Base-by-base conservation (phyloP, 1,140 invertebrate genomes). In the Cotesia glomerata region DNA sequence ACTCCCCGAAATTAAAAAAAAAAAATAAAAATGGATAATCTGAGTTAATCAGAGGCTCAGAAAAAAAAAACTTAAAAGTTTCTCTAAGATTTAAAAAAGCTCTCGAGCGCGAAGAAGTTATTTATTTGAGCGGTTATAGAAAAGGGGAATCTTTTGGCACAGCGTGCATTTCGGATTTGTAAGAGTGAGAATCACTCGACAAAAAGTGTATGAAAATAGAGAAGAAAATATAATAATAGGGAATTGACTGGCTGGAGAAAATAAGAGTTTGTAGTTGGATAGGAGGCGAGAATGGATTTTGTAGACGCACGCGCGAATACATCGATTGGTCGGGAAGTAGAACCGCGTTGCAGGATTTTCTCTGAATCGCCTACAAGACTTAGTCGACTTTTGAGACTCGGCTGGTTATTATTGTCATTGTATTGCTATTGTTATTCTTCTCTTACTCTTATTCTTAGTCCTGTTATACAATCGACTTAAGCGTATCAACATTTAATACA, bases 221-320 rank as follows among this genome's bases (percentile, higher is more conserved):
- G 32, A 26, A 45, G 36, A 36, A 35, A 14, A 36, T 45, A 58
- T 13, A 65, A 4, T 8, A 59, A 58, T 11, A 36, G 39, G n/a
- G 52, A 51, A 39, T 62, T 36, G 18, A 11, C 52, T 16, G 26
- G 26, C 26, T 45, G 39, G 39, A 45, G 52, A 69, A 35, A 58
- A 18, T 49, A 66, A 71, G 69, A 72, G 73, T 45, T 61, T 64
- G 35, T 32, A 66, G 51, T 45, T 5, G 39, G 54, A 72, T 45
- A 9, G 39, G 54, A 72, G 13, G 52, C 61, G 51, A 70, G 67
- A 70, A 71, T 67, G 67, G 36, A 74, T 73, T 61, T 72, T 35
- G 67, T 73, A 69, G 76, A 78, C 80, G 81, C 81, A 72, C 73
- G 79, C 81, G 81, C 80, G 77, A 74, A 77, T 73, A 63, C 81